Evolutionary conservation across 2,888 invertebrate species (phyloP), one percentile per base, ranked within the genome.

Genomic region (Acanthosepion pharaonis): DNA sequence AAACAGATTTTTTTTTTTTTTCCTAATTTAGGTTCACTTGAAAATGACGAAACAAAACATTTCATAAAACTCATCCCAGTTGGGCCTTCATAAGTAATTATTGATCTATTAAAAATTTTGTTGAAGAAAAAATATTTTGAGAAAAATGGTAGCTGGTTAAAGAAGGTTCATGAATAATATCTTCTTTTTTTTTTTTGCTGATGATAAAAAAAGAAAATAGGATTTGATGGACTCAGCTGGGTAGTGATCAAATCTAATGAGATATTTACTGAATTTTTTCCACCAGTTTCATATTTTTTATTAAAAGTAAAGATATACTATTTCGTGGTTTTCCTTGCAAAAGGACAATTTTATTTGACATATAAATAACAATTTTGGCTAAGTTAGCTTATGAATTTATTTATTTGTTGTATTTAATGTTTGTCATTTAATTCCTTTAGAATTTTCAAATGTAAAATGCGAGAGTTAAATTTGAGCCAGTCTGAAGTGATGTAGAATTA

Each of bases 71-170:
- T 78, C n/a, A 78, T 78, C 78, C 78, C 78, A 78, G n/a, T 78
- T 78, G n/a, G n/a, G n/a, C 78, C n/a, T n/a, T 78, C n/a, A 78
- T 78, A 78, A n/a, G 78, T n/a, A 78, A 78, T 78, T 78, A 78
- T 78, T n/a, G 78, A 78, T 78, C n/a, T 78, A 78, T n/a, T 15
- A 78, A n/a, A n/a, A 78, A 78, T 78, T 78, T 78, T 78, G 28
- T 78, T n/a, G 78, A 78, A 78, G 11, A 78, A 78, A 78, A 78
- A n/a, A n/a, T n/a, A 78, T n/a, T 78, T 78, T 15, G n/a, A 78
- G 78, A n/a, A n/a, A 78, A 15, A n/a, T n/a, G 15, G 11, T n/a
- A n/a, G 78, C n/a, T 15, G 28, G n/a, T 6, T 78, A 5, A 78
- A 78, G n/a, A 78, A n/a, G n/a, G n/a, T 11, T 28, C n/a, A n/a